Evolutionary conservation across 2,888 invertebrate genomes (phyloP), one percentile per base, ranked within the genome.

Genomic region (Temnothorax ravouxi): DNA sequence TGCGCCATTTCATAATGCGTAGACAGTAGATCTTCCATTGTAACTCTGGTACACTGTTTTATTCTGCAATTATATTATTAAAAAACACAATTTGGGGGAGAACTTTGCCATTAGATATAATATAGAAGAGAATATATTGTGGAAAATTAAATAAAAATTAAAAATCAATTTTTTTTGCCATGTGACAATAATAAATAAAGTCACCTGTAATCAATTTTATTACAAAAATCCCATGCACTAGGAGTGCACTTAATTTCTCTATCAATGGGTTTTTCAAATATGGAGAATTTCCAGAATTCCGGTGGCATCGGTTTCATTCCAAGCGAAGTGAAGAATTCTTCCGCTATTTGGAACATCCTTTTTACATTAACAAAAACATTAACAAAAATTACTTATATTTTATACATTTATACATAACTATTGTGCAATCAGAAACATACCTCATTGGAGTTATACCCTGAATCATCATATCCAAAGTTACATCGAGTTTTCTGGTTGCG

Each of bases 211-310:
- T 99, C 98, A 25, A 97, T 96, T 91, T 96, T 96, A 92, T 98
- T 97, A 92, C 97, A 97, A 95, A 98, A 98, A 94, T 98, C 98
- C 98, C 98, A 98, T 0, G 98, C 97, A 84, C 97, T 97, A 0
- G 97, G 96, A 0, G 97, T 97, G 91, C 97, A 97, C 89, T 97
- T 97, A 0, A 96, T 97, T 93, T 96, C 97, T 85, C 97, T 95
- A 88, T 97, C 97, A 18, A 96, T 94, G 0, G 98, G 98, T 84
- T 97, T 96, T 88, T 97, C 97, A 47, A 98, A 95, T 96, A 98
- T 96, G 0, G 98, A 98, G 41, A 97, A 96, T 59, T 97, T 96
- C 98, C 98, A 98, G 95, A 98, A 98, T 95, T 97, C 97, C 0
- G 97, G 97, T 0, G 98, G 97, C 95, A 97, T 97, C 0, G 97